These are phyloP conservation scores for Meliscaeva auricollis DNA, from an alignment of 2,888 invertebrate species.

Conservation along the genomic window DNA sequence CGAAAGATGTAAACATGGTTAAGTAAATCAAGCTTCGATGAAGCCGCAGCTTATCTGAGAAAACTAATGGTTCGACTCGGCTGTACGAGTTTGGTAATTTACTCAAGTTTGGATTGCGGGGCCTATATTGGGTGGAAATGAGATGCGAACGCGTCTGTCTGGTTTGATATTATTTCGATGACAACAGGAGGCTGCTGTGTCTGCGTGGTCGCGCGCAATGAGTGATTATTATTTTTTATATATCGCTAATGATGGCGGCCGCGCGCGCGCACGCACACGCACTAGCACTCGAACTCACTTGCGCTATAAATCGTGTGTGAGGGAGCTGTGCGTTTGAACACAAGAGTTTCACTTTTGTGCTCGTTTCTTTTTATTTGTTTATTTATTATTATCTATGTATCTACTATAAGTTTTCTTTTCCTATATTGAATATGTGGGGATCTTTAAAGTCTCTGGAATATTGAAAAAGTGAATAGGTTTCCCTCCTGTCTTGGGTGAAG, in stretches of 20 bases:
- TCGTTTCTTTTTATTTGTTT: constrained; percentile 61
- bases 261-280: constrained; percentile 8
- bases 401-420: constrained; percentile 58
- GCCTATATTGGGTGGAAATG: constrained; percentile 53
- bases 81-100: constrained; percentile 51
- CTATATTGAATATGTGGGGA: constrained; percentile 24
- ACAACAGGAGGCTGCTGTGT: constrained; percentile 48
- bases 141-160: constrained; percentile 50
- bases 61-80: constrained; percentile 1
- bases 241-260: constrained; percentile 60
- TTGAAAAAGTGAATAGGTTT: constrained; percentile 11
- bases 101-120: constrained; percentile 39
- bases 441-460: constrained; percentile 11
- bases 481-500: neutral
- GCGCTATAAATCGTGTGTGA: constrained; percentile 51
- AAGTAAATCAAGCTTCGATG: constrained; percentile 12
- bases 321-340: constrained; percentile 56
- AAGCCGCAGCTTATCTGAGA: neutral
- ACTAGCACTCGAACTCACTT: constrained; percentile 12
- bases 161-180: constrained; percentile 47
- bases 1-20: neutral
- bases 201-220: constrained; percentile 37
- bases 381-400: constrained; percentile 34
- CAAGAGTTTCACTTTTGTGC: constrained; percentile 76
- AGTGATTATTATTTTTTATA: constrained; percentile 64